phyloP scores from a whole-genome alignment of 2,797 vertebrate species.

The Manis javanica region DNA sequence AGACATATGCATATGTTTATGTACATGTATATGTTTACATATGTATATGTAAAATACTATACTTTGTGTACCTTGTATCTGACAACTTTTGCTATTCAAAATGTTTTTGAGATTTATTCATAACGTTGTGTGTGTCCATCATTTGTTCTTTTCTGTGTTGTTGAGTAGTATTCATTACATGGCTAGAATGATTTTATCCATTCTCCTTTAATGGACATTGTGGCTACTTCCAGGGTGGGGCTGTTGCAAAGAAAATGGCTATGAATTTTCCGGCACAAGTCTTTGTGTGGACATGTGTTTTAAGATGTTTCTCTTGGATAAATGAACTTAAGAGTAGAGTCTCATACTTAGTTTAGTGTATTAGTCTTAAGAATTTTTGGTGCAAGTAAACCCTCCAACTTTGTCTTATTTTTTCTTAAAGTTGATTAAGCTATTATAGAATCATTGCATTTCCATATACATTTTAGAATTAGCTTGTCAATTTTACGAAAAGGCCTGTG shows the following conservation, averaged over 20 bases:
- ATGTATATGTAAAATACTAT: background rate
- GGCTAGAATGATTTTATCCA: background rate
- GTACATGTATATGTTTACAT: background rate
- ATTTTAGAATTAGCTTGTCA: background rate
- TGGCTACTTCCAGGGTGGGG: background rate
- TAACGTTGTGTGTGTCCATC: background rate
- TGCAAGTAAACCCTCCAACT: background rate
- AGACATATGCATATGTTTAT: background rate
- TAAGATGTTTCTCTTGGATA: background rate
- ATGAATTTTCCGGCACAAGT: background rate
- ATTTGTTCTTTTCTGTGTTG: background rate
- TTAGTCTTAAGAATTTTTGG: background rate
- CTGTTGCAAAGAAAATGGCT: background rate
- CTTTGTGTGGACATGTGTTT: background rate
- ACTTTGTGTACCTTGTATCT: background rate
- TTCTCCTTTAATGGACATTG: background rate
- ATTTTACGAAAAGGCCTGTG: background rate
- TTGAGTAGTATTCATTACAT: background rate
- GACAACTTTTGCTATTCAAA: background rate
- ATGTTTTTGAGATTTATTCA: background rate
- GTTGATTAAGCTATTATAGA: background rate
- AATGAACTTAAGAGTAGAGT: background rate
- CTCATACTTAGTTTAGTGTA: background rate
- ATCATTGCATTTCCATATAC: background rate
- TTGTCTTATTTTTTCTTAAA: background rate